Evolutionary conservation across 2,113 vertebrate species (phyloP).

Genomic region (Odocoileus hemionus): DNA sequence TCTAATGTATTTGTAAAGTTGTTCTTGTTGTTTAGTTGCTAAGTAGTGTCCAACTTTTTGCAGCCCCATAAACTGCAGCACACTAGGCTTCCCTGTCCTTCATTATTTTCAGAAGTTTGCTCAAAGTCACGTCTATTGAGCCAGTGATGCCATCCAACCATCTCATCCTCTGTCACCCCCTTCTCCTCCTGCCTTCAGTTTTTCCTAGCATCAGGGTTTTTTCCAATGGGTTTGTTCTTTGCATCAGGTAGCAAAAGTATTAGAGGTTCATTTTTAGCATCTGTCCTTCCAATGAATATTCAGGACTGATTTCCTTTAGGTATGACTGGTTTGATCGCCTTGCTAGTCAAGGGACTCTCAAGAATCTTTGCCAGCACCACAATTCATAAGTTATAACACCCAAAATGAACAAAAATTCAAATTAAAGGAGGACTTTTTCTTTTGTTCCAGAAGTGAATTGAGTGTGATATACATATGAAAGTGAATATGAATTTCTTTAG

Average conservation of each 20-base stretch:
- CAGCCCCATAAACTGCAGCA: background rate
- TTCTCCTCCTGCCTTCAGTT: background rate
- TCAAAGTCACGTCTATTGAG: background rate
- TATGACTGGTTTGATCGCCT: background rate
- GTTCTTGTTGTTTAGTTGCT: background rate
- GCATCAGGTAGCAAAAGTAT: background rate
- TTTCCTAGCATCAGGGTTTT: background rate
- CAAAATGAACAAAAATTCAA: background rate
- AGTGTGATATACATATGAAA: background rate
- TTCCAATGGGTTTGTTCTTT: background rate
- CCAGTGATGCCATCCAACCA: background rate
- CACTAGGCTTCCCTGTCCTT: background rate
- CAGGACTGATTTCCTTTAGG: background rate
- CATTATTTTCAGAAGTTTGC: background rate
- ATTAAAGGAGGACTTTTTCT: background rate
- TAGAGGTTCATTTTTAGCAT: background rate
- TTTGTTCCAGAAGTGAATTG: background rate
- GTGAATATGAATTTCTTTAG: conserved; percentile 1
- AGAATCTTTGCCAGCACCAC: background rate
- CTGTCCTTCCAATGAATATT: background rate
- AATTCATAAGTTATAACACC: background rate
- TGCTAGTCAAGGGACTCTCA: background rate
- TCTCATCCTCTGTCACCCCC: background rate
- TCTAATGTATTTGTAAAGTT: background rate
- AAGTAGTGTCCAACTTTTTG: background rate